Percentiles rank a stretch among this genome's conserved stretches.
These are phyloP conservation scores for Bombylius major DNA, from an alignment of 2,888 invertebrate species.

Conservation along the genomic window DNA sequence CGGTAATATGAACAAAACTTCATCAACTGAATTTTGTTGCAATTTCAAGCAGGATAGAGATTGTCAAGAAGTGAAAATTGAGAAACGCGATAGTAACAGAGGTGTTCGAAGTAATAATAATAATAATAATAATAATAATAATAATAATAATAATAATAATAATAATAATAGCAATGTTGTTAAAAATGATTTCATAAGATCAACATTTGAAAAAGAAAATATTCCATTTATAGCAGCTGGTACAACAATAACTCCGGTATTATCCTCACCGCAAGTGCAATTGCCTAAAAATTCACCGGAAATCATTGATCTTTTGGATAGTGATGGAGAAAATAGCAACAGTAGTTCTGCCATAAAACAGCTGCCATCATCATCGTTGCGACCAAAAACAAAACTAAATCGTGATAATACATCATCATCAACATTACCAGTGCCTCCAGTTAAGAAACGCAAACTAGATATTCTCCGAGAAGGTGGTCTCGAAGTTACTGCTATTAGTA, in stretches of 20 bases:
- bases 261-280: neutral
- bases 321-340: constrained; percentile 12
- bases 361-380: neutral
- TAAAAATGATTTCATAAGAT: neutral
- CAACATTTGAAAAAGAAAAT: constrained; percentile 15
- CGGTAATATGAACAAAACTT: neutral
- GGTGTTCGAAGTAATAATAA: neutral
- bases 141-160: neutral
- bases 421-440: constrained; percentile 23
- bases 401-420: neutral
- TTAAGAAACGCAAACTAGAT: constrained; percentile 59
- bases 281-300: constrained; percentile 10
- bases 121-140: neutral
- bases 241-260: constrained; percentile 15
- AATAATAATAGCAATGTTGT: neutral
- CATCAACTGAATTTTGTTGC: constrained; percentile 6
- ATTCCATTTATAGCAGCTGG: constrained; percentile 16
- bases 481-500: constrained; percentile 54
- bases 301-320: constrained; percentile 15
- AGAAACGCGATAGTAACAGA: constrained; percentile 6
- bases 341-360: neutral
- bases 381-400: neutral
- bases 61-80: constrained; percentile 15
- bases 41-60: constrained; percentile 14
- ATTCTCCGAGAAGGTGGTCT: constrained; percentile 62